Evolutionary conservation across 2,113 vertebrate species (phyloP).

Genomic region (Aptenodytes forsteri): DNA sequence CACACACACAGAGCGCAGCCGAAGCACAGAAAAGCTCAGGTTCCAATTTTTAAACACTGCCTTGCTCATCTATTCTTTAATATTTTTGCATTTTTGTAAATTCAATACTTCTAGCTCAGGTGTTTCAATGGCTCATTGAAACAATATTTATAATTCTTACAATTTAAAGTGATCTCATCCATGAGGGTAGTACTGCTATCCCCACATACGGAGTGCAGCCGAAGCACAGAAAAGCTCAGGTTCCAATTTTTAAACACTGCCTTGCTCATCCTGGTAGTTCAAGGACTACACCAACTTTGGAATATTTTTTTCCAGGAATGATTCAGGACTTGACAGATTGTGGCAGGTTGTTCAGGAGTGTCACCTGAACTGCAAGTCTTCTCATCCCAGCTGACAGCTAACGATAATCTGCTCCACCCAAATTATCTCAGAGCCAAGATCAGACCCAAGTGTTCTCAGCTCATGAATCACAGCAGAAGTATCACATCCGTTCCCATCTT

Average conservation of each 20-base stretch:
- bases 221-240: neutral
- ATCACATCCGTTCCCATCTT: neutral
- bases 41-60: no score
- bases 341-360: neutral
- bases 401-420: neutral
- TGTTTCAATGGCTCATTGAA: neutral
- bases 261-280: neutral
- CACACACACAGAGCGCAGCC: no score
- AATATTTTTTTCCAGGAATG: neutral
- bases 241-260: neutral
- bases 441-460: neutral
- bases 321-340: neutral
- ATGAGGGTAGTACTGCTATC: neutral
- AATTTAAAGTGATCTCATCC: neutral
- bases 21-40: no score
- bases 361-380: neutral
- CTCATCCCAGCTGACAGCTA: neutral
- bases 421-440: neutral
- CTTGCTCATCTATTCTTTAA: neutral
- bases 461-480: neutral
- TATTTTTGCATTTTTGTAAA: neutral
- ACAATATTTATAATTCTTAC: neutral
- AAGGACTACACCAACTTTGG: neutral
- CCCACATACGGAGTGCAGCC: fast-evolving
- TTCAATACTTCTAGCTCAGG: neutral